These are phyloP conservation scores for Artibeus jamaicensis DNA, from an alignment of 2,797 vertebrate genomes.

Conservation along the genomic window DNA sequence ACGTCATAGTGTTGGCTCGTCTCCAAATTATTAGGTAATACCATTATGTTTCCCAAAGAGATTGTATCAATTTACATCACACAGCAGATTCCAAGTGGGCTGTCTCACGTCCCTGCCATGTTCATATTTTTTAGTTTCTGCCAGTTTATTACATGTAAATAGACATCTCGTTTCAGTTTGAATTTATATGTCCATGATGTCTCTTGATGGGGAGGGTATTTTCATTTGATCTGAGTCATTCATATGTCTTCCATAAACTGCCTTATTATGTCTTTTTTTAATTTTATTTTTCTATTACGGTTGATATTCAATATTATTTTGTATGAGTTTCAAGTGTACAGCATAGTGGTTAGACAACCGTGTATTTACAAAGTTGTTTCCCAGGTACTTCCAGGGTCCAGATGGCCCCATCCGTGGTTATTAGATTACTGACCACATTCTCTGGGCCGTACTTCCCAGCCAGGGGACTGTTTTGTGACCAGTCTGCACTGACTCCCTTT, in stretches of 20 bases:
- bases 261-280: not conserved
- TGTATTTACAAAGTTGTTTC: too few species aligned
- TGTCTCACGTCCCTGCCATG: not conserved
- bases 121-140: not conserved
- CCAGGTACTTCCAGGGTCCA: too few species aligned
- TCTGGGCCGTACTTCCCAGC: not conserved
- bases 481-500: not conserved
- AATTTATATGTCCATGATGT: not conserved
- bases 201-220: not conserved
- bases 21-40: not conserved
- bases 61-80: not conserved
- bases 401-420: too few species aligned
- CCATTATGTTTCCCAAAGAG: not conserved
- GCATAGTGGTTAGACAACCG: too few species aligned
- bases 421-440: too few species aligned
- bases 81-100: not conserved
- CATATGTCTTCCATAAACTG: not conserved
- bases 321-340: too few species aligned
- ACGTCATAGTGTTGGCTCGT: not conserved
- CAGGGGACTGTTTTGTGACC: not conserved
- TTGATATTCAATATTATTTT: not conserved
- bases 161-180: not conserved
- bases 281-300: not conserved
- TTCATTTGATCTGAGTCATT: not conserved
- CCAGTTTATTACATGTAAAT: not conserved